These are phyloP conservation scores for Molorchus minor DNA, from an alignment of 2,888 invertebrate genomes.

Conservation along the genomic window DNA sequence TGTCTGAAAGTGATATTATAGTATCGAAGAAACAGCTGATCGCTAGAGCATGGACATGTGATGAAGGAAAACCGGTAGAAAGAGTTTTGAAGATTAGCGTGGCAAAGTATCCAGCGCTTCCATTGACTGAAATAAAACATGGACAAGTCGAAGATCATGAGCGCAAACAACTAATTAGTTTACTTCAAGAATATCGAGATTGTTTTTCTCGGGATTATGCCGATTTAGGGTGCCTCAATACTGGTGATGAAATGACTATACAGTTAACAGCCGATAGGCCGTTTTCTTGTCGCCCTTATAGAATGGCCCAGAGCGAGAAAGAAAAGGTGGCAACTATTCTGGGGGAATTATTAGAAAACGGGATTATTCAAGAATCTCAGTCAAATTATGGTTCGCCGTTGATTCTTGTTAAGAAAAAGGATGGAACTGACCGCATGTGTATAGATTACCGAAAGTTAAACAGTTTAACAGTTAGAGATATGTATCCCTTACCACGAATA, in stretches of 20 bases:
- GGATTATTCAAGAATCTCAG: constrained; percentile 5
- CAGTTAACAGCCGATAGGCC: constrained; percentile 1
- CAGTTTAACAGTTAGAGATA: constrained; percentile 47
- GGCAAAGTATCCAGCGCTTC: background rate
- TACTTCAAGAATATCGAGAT: constrained; percentile 5
- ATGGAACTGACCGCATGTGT: constrained; percentile 34
- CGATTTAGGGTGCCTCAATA: constrained; percentile 3
- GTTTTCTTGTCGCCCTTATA: background rate
- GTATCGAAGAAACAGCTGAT: background rate
- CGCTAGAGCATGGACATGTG: constrained; percentile 1
- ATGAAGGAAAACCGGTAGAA: background rate
- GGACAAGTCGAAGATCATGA: constrained; percentile 2
- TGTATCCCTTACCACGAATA: constrained; percentile 51
- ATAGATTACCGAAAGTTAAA: constrained; percentile 52
- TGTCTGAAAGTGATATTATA: background rate
- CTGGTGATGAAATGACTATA: constrained; percentile 10
- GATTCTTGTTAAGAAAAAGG: constrained; percentile 4
- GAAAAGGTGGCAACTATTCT: constrained; percentile 7
- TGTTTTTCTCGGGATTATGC: background rate
- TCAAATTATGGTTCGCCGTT: constrained; percentile 7
- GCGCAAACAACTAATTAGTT: background rate
- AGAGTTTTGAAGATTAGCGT: background rate
- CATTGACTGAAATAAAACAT: background rate
- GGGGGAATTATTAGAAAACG: constrained; percentile 1
- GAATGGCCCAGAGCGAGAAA: constrained; percentile 9